Base-by-base conservation (phyloP, 2,113 vertebrate species). In the Microtus montanus region DNA sequence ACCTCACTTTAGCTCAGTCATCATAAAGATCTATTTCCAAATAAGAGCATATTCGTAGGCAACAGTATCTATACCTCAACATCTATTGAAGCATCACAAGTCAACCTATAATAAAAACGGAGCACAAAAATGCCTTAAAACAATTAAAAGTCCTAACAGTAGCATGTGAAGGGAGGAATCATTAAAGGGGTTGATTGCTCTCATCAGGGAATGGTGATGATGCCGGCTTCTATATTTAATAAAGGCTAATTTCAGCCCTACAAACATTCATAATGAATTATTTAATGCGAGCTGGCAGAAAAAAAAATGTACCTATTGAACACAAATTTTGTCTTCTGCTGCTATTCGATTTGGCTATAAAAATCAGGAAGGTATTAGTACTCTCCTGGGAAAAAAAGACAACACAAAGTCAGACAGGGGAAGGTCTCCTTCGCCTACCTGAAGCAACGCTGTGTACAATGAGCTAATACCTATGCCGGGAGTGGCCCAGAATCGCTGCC, bases 201-300 rank as follows among this genome's bases (percentile, higher is more conserved):
- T 91, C 92, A 91, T 95, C 64, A 91, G 92, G 33, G 63, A 92
- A 94, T 91, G 71, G 63, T 49, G 83, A 95, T 80, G 83, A 93
- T 94, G 84, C 26, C 83, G 91, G 64, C 52, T 89, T 97, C 95
- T 97, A 92, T 97, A 89, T 95, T 97, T 97, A 95, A 97, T 97
- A 98, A 97, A 96, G 89, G 68, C 93, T 97, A 95, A 93, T 96
- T 96, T 96, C 82, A 96, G 90, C 70, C 68, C 74, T 92, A 94
- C 24, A 85, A 94, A 96, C 64, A 96, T 92, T 83, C 92, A 64
- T 78, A 92, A 96, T 97, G 94, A 97, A 96, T 96, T 97, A 96
- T 97, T 97, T 91, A 96, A 96, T 91, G 90, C 78, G 79, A 97
- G 93, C 89, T 93, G 94, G 93, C 93, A 96, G 93, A 96, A 83